Base-by-base conservation (phyloP, 2,797 vertebrate genomes). In the Naso thynnoides region DNA sequence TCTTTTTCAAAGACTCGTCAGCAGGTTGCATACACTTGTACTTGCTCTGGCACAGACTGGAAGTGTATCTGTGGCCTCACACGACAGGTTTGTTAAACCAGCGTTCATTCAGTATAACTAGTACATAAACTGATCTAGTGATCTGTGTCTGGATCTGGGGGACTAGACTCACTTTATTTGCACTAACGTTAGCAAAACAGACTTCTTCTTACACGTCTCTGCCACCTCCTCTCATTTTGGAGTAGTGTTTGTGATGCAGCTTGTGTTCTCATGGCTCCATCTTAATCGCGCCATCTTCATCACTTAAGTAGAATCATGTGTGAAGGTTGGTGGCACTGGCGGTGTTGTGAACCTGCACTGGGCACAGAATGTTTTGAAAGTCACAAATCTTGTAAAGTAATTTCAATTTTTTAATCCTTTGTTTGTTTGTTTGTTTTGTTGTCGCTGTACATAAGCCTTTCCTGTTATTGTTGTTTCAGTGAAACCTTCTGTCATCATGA, bases 381-480 rank as follows among this genome's bases (percentile, higher is more conserved):
- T 5, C 19, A 33, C 8, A 21, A 8, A 21, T 59, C 41, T 33
- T 66, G 4, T 45, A 11, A 48, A 56, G 18, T 39, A 41, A 33
- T 36, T 21, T 16, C 5, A 4, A 33, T 31, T 21, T 15, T 52
- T 19, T n/a, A n/a, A n/a, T n/a, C 27, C 33, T 26, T 0, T 24
- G 2, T 36, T 15, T 36, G 29, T 38, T 45, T 6, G 27, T 8
- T 24, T 44, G 14, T 6, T 29, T 23, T 47, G 21, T 27, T 67
- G 26, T 29, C 23, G 48, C 54, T 45, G 2, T 26, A 56, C 58
- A 62, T 70, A 74, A 69, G 62, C 7, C 33, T 48, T 42, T 75
- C 6, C 14, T 16, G 27, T 70, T 42, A 27, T 49, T 15, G 31
- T 50, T 79, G 15, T 50, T 50, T 65, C 50, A 27, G 74, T 82